Conservation (phyloP, 2,113 vertebrate species). For the Candoia aspera region DNA sequence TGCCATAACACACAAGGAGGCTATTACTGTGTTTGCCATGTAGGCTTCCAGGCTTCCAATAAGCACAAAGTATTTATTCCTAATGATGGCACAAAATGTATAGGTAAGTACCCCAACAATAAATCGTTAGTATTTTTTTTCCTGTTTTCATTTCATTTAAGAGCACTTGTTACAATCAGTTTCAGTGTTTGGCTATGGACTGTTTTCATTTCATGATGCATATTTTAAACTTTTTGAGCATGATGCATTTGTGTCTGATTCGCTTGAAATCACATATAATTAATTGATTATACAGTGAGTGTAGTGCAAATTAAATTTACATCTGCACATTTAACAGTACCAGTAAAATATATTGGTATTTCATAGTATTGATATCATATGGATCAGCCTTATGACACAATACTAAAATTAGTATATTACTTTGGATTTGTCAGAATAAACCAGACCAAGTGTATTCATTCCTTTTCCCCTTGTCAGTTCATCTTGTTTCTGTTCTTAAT, state of each 20-base stretch:
- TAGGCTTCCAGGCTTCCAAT: slow-evolving; percentile 89
- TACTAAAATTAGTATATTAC: background rate
- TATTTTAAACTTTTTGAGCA: background rate
- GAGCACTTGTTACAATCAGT: background rate
- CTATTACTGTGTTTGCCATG: slow-evolving; percentile 88
- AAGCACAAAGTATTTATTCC: slow-evolving; percentile 87
- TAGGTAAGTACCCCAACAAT: slow-evolving; percentile 70
- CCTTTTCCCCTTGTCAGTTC: background rate
- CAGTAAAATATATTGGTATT: background rate
- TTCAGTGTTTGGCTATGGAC: background rate
- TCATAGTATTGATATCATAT: background rate
- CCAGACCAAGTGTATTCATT: background rate
- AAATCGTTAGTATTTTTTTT: background rate
- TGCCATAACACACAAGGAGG: slow-evolving; percentile 93
- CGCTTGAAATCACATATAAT: background rate
- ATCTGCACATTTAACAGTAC: background rate
- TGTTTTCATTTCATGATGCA: background rate
- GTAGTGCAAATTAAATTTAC: background rate
- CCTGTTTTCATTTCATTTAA: slow-evolving; percentile 12
- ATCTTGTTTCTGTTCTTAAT: background rate
- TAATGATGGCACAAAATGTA: slow-evolving; percentile 92
- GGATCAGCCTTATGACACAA: background rate
- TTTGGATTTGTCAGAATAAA: background rate
- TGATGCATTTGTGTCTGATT: background rate
- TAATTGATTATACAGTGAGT: background rate